Evolutionary conservation across 2,797 vertebrate genomes (phyloP), one percentile per base, ranked within the genome.

Genomic region (Gastrophryne carolinensis): DNA sequence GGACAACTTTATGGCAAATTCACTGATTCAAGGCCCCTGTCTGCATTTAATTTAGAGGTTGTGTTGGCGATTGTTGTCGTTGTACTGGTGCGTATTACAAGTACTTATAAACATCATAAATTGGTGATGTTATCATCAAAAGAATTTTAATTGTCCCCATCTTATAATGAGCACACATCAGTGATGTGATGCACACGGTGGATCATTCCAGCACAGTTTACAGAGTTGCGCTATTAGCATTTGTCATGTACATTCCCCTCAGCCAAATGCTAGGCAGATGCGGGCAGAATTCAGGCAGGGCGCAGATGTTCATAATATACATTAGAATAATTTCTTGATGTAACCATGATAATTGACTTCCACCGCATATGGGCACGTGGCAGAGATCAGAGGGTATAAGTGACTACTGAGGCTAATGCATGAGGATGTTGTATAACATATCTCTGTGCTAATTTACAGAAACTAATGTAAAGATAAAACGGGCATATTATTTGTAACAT

Each of bases 271-370:
- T 26, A 21, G 37, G 6, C 15, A 30, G 11, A 52, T 30, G 8
- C 21, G 41, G 19, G 39, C 27, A 41, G 50, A 10, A 11, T 24
- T 7, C n/a, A 27, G 13, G 41, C 35, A 50, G 35, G 8, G 60
- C 60, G 30, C 71, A 73, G 71, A 73, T 73, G 71, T 64, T 56
- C 37, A 37, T 21, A 64, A 30, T 39, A 64, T 54, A 52, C 50
- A 63, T 64, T 34, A 54, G 44, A 11, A 49, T 54, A 64, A 63
- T 73, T 54, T 34, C 35, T 63, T 29, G 34, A 53, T 21, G 34
- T 44, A 53, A 54, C 54, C 26, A 53, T 21, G 32, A 44, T 54
- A 64, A 64, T 29, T 63, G 60, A 63, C 63, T 73, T 62, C 41
- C 71, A 56, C 13, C 17, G 21, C 53, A 57, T 54, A 24, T 37